These are phyloP conservation scores for Lindbergichthys nudifrons DNA, from an alignment of 2,797 vertebrate species.

Conservation along the genomic window DNA sequence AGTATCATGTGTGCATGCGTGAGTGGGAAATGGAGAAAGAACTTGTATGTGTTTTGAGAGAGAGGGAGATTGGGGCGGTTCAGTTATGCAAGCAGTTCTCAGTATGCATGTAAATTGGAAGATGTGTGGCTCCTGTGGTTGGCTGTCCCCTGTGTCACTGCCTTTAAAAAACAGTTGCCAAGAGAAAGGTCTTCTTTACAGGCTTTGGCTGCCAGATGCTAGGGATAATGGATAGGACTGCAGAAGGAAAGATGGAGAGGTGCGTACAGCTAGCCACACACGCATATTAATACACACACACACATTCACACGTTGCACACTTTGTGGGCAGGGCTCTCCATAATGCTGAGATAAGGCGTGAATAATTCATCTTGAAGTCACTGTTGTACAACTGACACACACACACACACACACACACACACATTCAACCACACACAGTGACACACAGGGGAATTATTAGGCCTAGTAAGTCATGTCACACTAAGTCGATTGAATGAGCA, in stretches of 20 bases:
- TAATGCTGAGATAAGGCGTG: constrained; percentile 49
- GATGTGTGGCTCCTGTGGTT: constrained; percentile 83
- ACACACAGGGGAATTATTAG: constrained; percentile 53
- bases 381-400: constrained; percentile 27
- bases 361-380: constrained; percentile 59
- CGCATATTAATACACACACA: constrained; percentile 23
- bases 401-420: constrained; percentile 1
- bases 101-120: constrained; percentile 75
- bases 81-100: constrained; percentile 77
- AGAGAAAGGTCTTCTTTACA: constrained; percentile 83
- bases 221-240: constrained; percentile 73
- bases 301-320: constrained; percentile 30
- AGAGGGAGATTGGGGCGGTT: constrained; percentile 60
- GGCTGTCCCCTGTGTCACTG: constrained; percentile 84
- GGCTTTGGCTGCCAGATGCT: constrained; percentile 76
- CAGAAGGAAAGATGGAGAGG: constrained; percentile 64
- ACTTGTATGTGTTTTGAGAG: constrained; percentile 56
- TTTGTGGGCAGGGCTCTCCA: constrained; percentile 51
- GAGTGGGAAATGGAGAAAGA: constrained; percentile 52
- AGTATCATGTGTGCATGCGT: constrained; percentile 44
- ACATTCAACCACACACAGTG: constrained; percentile 1
- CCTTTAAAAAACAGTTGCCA: constrained; percentile 79
- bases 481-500: constrained; percentile 37
- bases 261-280: constrained; percentile 59
- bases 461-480: constrained; percentile 49